Evolutionary conservation across 2,888 invertebrate genomes (phyloP).

Genomic region (Leucophora obtusa): DNA sequence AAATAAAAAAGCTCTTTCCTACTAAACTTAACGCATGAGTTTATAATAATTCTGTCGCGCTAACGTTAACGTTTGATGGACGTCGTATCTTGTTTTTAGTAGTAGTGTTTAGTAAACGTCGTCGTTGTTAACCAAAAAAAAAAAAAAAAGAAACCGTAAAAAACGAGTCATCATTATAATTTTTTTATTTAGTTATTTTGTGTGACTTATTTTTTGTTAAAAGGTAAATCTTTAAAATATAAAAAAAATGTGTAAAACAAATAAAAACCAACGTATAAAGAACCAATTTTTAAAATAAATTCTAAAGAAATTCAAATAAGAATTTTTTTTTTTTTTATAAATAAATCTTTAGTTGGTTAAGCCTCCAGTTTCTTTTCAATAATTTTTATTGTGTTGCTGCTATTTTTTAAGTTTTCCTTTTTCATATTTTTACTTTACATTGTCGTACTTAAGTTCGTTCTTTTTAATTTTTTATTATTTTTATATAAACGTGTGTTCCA

Average conservation of each 20-base stretch:
- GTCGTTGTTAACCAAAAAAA: conserved; percentile 11
- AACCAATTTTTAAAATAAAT: background rate
- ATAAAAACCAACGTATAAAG: background rate
- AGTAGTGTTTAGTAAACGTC: conserved; percentile 27
- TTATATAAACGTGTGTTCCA: conserved; percentile 47
- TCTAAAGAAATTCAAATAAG: background rate
- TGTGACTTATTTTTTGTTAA: conserved; percentile 18
- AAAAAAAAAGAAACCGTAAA: conserved; percentile 60
- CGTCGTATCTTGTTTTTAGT: conserved; percentile 58
- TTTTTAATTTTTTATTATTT: conserved; percentile 25
- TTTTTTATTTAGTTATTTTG: conserved; percentile 48
- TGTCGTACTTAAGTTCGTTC: conserved; percentile 50
- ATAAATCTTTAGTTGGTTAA: background rate
- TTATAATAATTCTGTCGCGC: conserved; percentile 53
- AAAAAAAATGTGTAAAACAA: background rate
- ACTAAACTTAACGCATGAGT: conserved; percentile 49
- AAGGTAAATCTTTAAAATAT: conserved; percentile 22
- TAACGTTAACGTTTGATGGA: conserved; percentile 53
- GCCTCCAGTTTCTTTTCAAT: conserved; percentile 1
- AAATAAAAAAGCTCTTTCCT: conserved; percentile 21
- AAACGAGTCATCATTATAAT: conserved; percentile 62
- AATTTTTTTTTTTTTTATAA: background rate
- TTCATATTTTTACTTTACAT: conserved; percentile 41
- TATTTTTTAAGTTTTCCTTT: conserved; percentile 48
- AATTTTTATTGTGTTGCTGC: conserved; percentile 55